These are phyloP conservation scores for Myotis vivesi DNA, from an alignment of 2,797 vertebrate genomes.

Conservation along the genomic window DNA sequence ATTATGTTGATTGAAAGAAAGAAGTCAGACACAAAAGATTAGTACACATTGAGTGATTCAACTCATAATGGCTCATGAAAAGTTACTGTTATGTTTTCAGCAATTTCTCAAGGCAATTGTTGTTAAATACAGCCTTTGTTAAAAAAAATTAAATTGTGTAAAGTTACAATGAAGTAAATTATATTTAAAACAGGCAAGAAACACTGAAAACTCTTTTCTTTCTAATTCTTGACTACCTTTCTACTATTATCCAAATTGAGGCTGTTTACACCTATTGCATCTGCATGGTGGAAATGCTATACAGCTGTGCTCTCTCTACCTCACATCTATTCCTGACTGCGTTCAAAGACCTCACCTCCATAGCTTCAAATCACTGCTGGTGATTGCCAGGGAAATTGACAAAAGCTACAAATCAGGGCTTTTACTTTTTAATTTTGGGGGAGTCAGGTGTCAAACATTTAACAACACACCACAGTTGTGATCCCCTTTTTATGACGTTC, in stretches of 20 bases:
- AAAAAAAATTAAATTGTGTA: background rate
- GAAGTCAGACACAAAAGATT: background rate
- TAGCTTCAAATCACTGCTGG: background rate
- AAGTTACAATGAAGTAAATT: background rate
- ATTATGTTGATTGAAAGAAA: background rate
- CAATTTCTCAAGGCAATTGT: background rate
- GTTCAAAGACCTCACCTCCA: background rate
- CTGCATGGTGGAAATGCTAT: background rate
- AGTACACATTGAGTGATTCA: accelerated
- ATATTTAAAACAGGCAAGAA: background rate
- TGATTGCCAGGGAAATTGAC: background rate
- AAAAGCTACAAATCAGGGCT: background rate
- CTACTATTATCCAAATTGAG: background rate
- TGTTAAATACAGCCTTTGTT: background rate
- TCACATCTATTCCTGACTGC: background rate
- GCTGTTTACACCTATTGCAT: background rate
- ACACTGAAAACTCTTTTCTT: background rate
- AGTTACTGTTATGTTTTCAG: background rate
- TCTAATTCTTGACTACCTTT: background rate
- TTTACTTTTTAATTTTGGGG: background rate
- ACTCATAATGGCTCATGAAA: background rate
- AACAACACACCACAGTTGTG: too few relatives aligned
- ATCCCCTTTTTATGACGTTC: background rate
- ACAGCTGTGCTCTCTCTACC: too few relatives aligned
- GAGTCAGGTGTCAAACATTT: background rate